phyloP scores from a whole-genome alignment of 1,140 invertebrate species.

The Babylonia areolata region DNA sequence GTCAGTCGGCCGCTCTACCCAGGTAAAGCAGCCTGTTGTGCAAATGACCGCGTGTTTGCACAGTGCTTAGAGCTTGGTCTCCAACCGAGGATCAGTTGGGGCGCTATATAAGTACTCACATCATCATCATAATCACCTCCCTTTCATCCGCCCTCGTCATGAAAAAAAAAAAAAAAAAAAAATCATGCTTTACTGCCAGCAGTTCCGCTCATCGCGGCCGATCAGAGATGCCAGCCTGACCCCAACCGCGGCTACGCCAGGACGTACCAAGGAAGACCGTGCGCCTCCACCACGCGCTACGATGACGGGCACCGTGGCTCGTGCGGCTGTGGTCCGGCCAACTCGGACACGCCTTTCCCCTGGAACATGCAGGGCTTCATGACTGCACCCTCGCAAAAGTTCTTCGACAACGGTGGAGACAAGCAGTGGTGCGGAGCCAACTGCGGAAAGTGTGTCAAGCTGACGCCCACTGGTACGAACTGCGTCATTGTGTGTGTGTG shows the following conservation, averaged over 20 bases:
- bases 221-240: conserved; percentile 48
- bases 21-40: too few species aligned
- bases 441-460: conserved; percentile 57
- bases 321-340: conserved; percentile 58
- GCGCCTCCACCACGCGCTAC: conserved; percentile 62
- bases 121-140: too few species aligned
- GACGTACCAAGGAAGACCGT: conserved; percentile 56
- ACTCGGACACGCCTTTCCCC: conserved; percentile 49
- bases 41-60: too few species aligned
- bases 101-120: too few species aligned
- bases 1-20: too few species aligned
- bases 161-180: too few species aligned
- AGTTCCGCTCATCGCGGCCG: conserved; percentile 28
- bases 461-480: conserved; percentile 57
- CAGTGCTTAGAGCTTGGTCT: too few species aligned
- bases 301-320: conserved; percentile 60
- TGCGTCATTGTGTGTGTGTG: background rate
- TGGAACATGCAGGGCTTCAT: conserved; percentile 45
- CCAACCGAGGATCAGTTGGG: too few species aligned
- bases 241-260: conserved; percentile 30
- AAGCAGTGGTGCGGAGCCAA: conserved; percentile 53
- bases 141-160: too few species aligned
- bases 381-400: conserved; percentile 51
- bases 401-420: conserved; percentile 45
- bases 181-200: too few species aligned